Conservation (phyloP, 2,888 invertebrate genomes). For the Liopterus haemorrhoidalis region DNA sequence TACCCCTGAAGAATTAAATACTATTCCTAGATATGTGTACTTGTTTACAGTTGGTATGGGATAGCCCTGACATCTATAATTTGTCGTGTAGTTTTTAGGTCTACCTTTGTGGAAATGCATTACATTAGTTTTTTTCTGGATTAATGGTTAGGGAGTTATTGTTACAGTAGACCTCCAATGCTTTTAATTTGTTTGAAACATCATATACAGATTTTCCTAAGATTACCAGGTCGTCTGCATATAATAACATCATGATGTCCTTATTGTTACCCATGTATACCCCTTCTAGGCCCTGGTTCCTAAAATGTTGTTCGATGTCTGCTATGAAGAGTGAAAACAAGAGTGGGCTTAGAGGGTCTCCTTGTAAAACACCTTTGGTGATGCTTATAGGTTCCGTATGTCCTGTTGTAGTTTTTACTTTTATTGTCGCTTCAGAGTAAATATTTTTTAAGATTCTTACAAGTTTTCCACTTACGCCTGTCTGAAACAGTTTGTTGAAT, state of each 20-base stretch:
- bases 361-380: slow-evolving; percentile 9
- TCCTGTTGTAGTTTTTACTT: too few relatives aligned
- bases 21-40: too few relatives aligned
- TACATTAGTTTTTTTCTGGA: too few relatives aligned
- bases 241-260: slow-evolving; percentile 8
- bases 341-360: slow-evolving; percentile 7
- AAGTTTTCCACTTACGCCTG: slow-evolving; percentile 8
- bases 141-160: slow-evolving; percentile 4
- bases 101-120: too few relatives aligned
- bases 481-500: slow-evolving; percentile 6
- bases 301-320: slow-evolving; percentile 5
- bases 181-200: too few relatives aligned
- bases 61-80: too few relatives aligned
- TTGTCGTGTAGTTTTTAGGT: too few relatives aligned
- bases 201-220: background rate
- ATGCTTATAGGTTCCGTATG: background rate
- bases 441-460: slow-evolving; percentile 9
- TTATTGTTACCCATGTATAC: background rate
- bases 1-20: too few relatives aligned
- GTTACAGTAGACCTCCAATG: slow-evolving; percentile 6
- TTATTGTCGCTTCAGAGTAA: slow-evolving; percentile 3
- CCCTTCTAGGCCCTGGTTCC: slow-evolving; percentile 1
- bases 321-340: slow-evolving; percentile 9
- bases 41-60: too few relatives aligned
- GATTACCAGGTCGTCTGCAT: slow-evolving; percentile 12